Conservation (phyloP, 2,888 invertebrate genomes). For the Platycnemis pennipes region DNA sequence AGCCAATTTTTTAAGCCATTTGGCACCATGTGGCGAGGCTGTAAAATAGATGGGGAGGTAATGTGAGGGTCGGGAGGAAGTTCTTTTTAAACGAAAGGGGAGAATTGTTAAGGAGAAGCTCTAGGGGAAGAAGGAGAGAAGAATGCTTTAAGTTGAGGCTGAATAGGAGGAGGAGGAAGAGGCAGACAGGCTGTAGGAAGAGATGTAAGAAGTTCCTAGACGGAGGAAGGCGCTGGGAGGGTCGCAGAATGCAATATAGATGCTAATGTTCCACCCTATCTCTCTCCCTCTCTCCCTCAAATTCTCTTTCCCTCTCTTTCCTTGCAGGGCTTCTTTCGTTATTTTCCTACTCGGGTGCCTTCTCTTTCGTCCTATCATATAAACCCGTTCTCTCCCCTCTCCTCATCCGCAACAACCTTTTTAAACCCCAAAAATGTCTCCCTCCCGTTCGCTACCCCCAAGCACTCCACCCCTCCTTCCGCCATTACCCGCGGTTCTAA, state of each 20-base stretch:
- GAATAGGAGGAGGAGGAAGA: neutral
- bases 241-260: slow-evolving; percentile 64
- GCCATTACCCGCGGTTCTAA: neutral
- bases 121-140: neutral
- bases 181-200: neutral
- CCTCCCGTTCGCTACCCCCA: neutral
- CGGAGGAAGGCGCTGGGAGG: neutral
- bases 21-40: neutral
- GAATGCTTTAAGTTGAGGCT: neutral
- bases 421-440: neutral
- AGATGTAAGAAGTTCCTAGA: neutral
- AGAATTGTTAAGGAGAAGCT: neutral
- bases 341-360: neutral
- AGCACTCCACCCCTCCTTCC: no score
- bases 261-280: slow-evolving; percentile 36
- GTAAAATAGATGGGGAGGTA: neutral
- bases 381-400: slow-evolving; percentile 2
- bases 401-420: neutral
- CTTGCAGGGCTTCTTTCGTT: neutral
- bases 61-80: neutral
- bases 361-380: neutral
- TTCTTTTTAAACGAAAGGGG: neutral
- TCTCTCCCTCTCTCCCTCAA: neutral
- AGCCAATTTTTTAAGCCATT: neutral
- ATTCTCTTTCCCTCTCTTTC: neutral